Evolutionary conservation across 2,888 invertebrate genomes (phyloP), one percentile per base, ranked within the genome.

Genomic region (Lepidochitona cinerea): DNA sequence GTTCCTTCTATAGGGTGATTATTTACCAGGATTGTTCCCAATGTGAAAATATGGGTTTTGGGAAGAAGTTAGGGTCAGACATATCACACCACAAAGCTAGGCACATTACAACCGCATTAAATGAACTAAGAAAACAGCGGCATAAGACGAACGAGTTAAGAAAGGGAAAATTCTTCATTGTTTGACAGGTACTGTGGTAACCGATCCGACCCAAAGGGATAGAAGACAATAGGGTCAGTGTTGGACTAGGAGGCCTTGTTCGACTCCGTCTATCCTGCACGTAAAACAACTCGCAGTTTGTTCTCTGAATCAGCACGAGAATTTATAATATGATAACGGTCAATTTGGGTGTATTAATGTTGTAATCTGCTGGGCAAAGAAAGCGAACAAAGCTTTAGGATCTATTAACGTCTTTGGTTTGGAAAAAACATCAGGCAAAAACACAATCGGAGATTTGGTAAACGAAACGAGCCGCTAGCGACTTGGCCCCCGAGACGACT

Each of bases 31-130:
- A n/a, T n/a, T n/a, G n/a, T n/a, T n/a, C n/a, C n/a, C n/a, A n/a
- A n/a, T n/a, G n/a, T n/a, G n/a, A n/a, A n/a, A n/a, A n/a, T n/a
- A n/a, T n/a, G n/a, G n/a, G n/a, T n/a, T n/a, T n/a, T n/a, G n/a
- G 49, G 49, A 12, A 41, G 41, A 18, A 23, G 54, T 7, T 23
- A 26, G 54, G 54, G 5, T 23, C 26, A 59, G 23, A 32, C 29
- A 32, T 59, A 59, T 59, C 59, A 59, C 59, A 23, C 14, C 26
- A 59, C 32, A 59, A 59, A 59, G 59, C 59, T 26, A 59, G 26
- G 12, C 26, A 59, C 59, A 59, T 59, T 59, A 59, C 59, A 59
- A 59, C 59, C 59, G 59, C 59, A 59, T 59, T 59, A 59, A 59
- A 59, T 59, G 59, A 26, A 59, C 23, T 59, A 59, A 59, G 59